These are phyloP conservation scores for Drosophila lacertosa DNA, from an alignment of 1,140 invertebrate species.

Conservation along the genomic window DNA sequence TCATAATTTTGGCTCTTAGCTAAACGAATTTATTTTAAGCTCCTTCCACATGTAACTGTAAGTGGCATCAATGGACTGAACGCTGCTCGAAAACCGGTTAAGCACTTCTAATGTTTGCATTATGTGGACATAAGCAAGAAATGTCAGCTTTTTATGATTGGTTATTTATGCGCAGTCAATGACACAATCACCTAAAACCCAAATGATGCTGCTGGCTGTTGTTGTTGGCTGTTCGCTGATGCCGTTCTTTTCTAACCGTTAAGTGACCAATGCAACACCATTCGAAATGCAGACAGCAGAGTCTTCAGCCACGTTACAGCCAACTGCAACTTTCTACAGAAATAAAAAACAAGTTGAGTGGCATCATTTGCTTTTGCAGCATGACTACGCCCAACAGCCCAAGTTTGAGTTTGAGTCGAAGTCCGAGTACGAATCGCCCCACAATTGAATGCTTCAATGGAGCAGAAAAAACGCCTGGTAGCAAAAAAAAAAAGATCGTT, in stretches of 20 bases:
- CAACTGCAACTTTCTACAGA: constrained; percentile 47
- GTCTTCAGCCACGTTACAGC: constrained; percentile 25
- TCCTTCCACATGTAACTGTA: constrained; percentile 56
- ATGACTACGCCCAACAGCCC: constrained; percentile 40
- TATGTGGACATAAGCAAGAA: constrained; percentile 8
- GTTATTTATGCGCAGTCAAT: constrained; percentile 49
- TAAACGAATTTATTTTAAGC: constrained; percentile 26
- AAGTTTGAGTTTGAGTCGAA: constrained; percentile 1
- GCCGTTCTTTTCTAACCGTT: constrained; percentile 49
- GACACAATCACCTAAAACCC: constrained; percentile 43
- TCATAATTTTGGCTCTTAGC: constrained; percentile 39
- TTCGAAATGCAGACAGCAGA: constrained; percentile 18
- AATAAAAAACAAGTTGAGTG: constrained; percentile 43
- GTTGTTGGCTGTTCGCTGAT: constrained; percentile 5
- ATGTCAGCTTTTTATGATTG: constrained; percentile 37
- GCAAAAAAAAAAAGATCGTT: constrained; percentile 27
- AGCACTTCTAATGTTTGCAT: constrained; percentile 50
- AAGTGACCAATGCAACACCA: constrained; percentile 30
- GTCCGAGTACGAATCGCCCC: constrained; percentile 34
- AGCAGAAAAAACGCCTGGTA: constrained; percentile 75
- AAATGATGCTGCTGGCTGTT: constrained; percentile 24
- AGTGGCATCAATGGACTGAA: constrained; percentile 58
- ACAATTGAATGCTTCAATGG: constrained; percentile 80
- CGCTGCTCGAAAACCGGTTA: constrained; percentile 51
- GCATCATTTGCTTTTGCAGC: constrained; percentile 47